These are phyloP conservation scores for Tetheella fluctuosa DNA, from an alignment of 2,888 invertebrate genomes.

Conservation along the genomic window DNA sequence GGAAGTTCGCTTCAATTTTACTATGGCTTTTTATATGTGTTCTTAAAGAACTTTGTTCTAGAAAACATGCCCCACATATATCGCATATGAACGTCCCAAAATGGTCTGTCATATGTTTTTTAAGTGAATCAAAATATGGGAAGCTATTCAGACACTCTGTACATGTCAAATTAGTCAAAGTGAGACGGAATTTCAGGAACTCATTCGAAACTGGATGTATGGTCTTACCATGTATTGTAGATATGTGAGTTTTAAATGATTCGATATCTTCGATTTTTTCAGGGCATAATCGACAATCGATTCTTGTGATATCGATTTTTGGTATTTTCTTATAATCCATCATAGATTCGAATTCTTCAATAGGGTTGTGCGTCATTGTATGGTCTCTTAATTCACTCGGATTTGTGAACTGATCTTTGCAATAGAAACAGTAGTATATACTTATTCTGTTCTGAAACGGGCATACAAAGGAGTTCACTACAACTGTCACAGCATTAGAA, in stretches of 20 bases:
- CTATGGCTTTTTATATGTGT: conserved; percentile 74
- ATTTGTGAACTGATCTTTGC: conserved; percentile 71
- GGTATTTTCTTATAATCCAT: conserved; percentile 71
- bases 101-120: conserved; percentile 73
- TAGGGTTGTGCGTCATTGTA: conserved; percentile 65
- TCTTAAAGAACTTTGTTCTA: conserved; percentile 70
- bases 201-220: conserved; percentile 62
- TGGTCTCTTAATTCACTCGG: conserved; percentile 68
- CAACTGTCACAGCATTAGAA: conserved; percentile 62
- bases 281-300: conserved; percentile 69
- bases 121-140: conserved; percentile 68
- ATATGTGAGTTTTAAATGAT: conserved; percentile 58
- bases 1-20: conserved; percentile 73
- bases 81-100: conserved; percentile 73
- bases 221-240: conserved; percentile 46
- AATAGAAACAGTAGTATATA: conserved; percentile 75
- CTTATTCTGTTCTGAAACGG: conserved; percentile 71
- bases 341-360: conserved; percentile 53
- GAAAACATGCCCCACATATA: conserved; percentile 73
- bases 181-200: conserved; percentile 66
- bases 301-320: conserved; percentile 72
- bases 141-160: conserved; percentile 66
- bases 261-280: conserved; percentile 65
- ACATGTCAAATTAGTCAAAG: conserved; percentile 61
- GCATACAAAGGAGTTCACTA: conserved; percentile 67